Conservation (phyloP, 2,888 invertebrate genomes). For the Orthosia gothica region DNA sequence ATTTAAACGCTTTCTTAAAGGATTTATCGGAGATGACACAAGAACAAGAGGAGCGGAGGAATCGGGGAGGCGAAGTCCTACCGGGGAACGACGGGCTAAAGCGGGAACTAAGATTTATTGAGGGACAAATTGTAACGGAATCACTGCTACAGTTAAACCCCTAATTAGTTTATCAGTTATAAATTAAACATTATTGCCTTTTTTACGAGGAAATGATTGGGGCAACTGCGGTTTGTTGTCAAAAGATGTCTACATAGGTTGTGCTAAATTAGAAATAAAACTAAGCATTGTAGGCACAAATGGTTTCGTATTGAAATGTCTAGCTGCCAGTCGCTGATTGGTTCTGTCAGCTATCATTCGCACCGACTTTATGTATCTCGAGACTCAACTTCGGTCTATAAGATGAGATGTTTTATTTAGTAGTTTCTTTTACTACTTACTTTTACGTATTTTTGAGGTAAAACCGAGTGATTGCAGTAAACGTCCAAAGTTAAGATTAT, state of each 20-base stretch:
- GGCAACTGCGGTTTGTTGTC: constrained; percentile 5
- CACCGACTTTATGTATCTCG: not conserved
- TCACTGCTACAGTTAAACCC: constrained; percentile 67
- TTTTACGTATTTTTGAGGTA: no score
- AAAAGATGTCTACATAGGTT: not conserved
- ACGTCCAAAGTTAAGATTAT: no score
- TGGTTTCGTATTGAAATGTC: not conserved
- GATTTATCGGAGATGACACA: constrained; percentile 71
- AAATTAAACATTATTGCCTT: constrained; percentile 64
- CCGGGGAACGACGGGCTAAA: constrained; percentile 64
- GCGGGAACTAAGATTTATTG: constrained; percentile 73
- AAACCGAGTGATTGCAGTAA: no score
- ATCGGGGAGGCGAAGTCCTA: constrained; percentile 64
- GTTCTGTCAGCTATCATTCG: constrained; percentile 9
- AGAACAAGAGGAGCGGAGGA: constrained; percentile 69
- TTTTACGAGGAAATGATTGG: constrained; percentile 38
- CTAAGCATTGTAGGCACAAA: not conserved
- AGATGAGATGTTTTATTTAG: not conserved
- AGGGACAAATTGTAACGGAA: constrained; percentile 73
- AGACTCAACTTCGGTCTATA: not conserved
- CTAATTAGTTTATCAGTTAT: constrained; percentile 72
- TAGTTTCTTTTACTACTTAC: not conserved
- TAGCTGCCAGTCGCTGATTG: not conserved
- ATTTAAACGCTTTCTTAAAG: constrained; percentile 70
- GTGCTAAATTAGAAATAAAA: not conserved